Evolutionary conservation across 2,888 invertebrate genomes (phyloP), one percentile per base, ranked within the genome.

Genomic region (Apodemia duryi): DNA sequence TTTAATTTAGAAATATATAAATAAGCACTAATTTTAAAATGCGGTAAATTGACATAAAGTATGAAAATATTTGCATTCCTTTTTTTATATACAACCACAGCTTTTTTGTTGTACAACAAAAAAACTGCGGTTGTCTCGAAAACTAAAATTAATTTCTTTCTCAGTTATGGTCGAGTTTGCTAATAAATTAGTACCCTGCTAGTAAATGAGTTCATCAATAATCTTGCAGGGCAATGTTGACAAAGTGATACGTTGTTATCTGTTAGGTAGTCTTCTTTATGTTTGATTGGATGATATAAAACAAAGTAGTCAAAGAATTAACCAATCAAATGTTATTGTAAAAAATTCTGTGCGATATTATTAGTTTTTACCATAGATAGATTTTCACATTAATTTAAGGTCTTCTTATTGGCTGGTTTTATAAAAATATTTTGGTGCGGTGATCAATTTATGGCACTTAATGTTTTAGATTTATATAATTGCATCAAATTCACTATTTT

Each of bases 301-400:
- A 49, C n/a, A 49, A n/a, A 49, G n/a, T 13, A n/a, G 13, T 49
- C 49, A 49, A 6, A n/a, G 13, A 57, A 57, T 21, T 32, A 13
- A 57, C 57, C 57, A 57, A 57, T 57, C 32, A 57, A 32, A 32
- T 3, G 13, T 32, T 11, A 32, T 11, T 13, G 4, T 29, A 32
- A 57, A 57, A 57, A 57, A 49, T 49, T 65, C 63, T 66, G 10
- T 10, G 29, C 21, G 43, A 28, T 57, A 7, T 67, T 35, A 73
- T 73, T 74, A 72, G 73, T 67, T 11, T 32, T 1, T 3, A 29
- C 32, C 32, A 1, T 21, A 21, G 21, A 21, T 21, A 21, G 21
- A 21, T 21, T 21, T 21, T 21, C 1, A 21, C 21, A 21, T 11
- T 13, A 57, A 9, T 29, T 13, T 28, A 13, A 13, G 29, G 32